Base-by-base conservation (phyloP, 92 coral and sea anemone genomes). In the Bergia sp. region DNA sequence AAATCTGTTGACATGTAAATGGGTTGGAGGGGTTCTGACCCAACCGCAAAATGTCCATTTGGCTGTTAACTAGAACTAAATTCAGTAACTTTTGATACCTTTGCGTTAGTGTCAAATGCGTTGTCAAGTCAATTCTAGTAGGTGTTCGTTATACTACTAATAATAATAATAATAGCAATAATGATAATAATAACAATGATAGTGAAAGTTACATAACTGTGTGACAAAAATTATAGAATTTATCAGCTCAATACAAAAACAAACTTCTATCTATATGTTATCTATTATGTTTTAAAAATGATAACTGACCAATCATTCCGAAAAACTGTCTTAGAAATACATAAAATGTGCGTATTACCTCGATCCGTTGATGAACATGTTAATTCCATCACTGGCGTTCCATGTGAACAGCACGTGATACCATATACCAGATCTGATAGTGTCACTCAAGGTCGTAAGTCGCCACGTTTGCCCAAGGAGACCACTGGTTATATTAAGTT, bases 351-450 rank as follows among this genome's bases (percentile, higher is more conserved):
- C 39, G 37, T 21, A 15, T 40, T 44, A 92, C 94, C 94, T 92
- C 77, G 96, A 86, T 37, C 93, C 91, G 80, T 94, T 94, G 12
- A 79, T 72, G 53, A 86, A 88, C 80, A 93, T 86, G 53, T 65
- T 37, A 16, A 89, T 77, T 29, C 92, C 93, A 47, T 90, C 92
- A 53, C 47, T 82, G 82, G 82, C 57, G 78, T 85, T 89, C 93
- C 95, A 94, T 40, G 96, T 92, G 69, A 90, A 80, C 39, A 86
- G 82, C 67, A 92, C 65, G 88, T 90, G 92, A 86, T 92, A 79
- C 94, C 94, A 92, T 71, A n/a, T 37, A 7, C 85, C 81, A 18
- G 80, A 3, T 8, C 38, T 55, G 73, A 92, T 38, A 55, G 88
- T 86, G 49, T 88, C 76, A 39, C 81, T 81, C 74, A 42, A 72